Conservation (phyloP, 64 coral and sea anemone species). For the Dendronephthya gigantea region DNA sequence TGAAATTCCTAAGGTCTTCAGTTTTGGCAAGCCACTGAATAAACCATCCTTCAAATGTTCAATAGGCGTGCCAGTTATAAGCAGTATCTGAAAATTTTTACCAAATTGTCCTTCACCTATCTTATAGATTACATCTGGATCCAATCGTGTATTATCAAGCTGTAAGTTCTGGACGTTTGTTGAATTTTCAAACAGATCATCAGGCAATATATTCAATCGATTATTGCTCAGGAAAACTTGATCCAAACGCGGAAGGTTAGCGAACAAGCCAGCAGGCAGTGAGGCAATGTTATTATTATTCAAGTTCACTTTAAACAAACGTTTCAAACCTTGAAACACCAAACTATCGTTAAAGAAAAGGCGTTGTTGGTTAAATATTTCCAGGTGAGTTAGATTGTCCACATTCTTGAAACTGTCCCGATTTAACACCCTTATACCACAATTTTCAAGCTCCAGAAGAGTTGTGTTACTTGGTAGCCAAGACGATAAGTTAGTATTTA, state of each 20-base stretch:
- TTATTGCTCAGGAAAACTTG: not conserved
- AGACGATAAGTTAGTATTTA: not conserved
- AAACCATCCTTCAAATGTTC: not conserved
- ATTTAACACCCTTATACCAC: not conserved
- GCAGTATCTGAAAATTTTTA: not conserved
- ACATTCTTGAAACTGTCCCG: not conserved
- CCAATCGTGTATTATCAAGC: not conserved
- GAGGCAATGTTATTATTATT: not conserved
- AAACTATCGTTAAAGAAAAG: not conserved
- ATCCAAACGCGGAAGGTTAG: not conserved
- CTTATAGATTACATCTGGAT: not conserved
- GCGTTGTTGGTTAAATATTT: not conserved
- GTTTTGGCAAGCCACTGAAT: not conserved
- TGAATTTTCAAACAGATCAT: slow-evolving; percentile 1
- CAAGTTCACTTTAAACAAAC: not conserved
- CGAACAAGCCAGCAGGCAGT: not conserved
- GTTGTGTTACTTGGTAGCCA: not conserved
- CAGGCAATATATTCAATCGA: not conserved
- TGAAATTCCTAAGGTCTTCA: not conserved
- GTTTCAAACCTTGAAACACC: not conserved
- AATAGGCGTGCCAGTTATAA: not conserved
- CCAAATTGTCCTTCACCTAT: not conserved
- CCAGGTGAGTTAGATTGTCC: not conserved
- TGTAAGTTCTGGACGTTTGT: not conserved
- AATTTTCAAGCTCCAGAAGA: not conserved